A percentile compares a stretch with the other conserved stretches of the same genome.
phyloP scores from a whole-genome alignment of 2,113 vertebrate genomes.

The Lagopus muta region DNA sequence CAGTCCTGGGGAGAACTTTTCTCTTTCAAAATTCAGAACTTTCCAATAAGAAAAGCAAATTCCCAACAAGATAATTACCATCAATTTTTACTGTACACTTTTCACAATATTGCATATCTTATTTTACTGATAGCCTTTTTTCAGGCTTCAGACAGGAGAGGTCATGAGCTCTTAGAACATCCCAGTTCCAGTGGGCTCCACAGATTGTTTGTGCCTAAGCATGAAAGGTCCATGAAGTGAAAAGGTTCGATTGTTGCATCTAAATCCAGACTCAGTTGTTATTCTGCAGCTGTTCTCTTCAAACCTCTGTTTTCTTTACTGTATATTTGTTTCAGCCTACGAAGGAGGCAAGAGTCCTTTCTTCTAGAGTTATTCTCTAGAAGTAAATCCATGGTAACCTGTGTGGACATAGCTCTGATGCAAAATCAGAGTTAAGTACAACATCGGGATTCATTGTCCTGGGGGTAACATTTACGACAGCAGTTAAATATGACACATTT shows the following conservation, averaged over 20 bases:
- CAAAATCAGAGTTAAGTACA: background rate
- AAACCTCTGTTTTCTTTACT: background rate
- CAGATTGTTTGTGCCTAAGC: background rate
- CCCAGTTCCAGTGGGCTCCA: background rate
- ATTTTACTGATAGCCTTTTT: background rate
- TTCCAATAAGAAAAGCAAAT: background rate
- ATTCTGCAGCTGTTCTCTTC: background rate
- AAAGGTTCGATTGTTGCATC: background rate
- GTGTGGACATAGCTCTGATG: background rate
- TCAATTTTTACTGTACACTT: background rate
- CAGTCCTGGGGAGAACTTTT: background rate
- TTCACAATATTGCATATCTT: background rate
- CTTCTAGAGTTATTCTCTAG: background rate
- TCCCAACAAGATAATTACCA: background rate
- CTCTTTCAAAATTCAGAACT: background rate
- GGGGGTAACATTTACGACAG: background rate
- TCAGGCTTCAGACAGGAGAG: background rate
- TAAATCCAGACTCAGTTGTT: background rate
- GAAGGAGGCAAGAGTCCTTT: background rate
- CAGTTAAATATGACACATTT: conserved; percentile 24
- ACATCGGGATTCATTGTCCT: conserved; percentile 4
- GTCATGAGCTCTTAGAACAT: background rate
- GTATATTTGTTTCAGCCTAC: background rate
- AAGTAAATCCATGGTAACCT: background rate
- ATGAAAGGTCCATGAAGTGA: background rate